phyloP scores from a whole-genome alignment of 2,797 vertebrate species.

The Streptopelia turtur region DNA sequence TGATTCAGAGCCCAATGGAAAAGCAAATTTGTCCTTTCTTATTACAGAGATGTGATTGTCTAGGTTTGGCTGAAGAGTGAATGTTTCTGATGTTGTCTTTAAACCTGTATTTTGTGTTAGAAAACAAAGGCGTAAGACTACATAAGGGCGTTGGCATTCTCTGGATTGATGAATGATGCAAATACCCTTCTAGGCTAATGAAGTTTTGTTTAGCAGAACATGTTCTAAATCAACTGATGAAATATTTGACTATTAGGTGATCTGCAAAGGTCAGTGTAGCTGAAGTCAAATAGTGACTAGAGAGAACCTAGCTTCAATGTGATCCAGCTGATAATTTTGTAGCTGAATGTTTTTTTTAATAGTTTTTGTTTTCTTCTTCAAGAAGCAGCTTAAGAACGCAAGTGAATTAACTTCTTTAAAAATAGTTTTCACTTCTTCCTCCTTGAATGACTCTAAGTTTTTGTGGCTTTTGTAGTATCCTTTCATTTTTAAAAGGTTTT shows the following conservation, averaged over 20 bases:
- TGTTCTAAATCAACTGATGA: not conserved
- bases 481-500: not conserved
- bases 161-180: not conserved
- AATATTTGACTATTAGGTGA: not conserved
- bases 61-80: not conserved
- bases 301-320: not conserved
- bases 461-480: not conserved
- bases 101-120: not conserved
- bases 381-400: not conserved
- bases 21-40: not conserved
- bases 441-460: not conserved
- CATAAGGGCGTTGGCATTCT: accelerated
- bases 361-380: not conserved
- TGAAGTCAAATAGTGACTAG: not conserved
- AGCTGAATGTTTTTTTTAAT: not conserved
- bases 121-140: not conserved
- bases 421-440: not conserved
- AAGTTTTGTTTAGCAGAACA: not conserved
- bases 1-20: not conserved
- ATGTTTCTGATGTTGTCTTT: not conserved
- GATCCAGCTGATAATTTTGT: not conserved
- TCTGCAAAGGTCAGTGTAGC: not conserved
- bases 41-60: not conserved
- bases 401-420: not conserved
- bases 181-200: not conserved